Base-by-base conservation (phyloP, 1,140 invertebrate genomes). In the Eufriesea mexicana region DNA sequence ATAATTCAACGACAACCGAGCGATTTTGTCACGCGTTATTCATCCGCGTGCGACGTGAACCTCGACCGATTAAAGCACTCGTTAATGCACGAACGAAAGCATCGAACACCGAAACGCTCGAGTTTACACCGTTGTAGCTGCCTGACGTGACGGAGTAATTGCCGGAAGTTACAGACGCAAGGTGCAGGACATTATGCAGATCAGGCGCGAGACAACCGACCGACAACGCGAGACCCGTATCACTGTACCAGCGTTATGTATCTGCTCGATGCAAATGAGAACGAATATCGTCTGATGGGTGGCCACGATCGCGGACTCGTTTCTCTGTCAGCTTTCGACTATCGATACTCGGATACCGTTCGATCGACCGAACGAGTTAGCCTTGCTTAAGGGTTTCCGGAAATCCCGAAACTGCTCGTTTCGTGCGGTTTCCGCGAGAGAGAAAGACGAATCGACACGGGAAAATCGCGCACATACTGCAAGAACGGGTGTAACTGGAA, bases 141-240 rank as follows among this genome's bases (percentile, higher is more conserved):
- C 23, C 0, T 1, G 49, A 42, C n/a, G 49, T 45, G 62, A 55
- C 25, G 10, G 7, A 25, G 35, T 49, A 78, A 57, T 28, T 67
- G 49, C 14, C 12, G n/a, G 47, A 42, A 66, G 18, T 23, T 16
- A 2, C 0, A 47, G 28, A 61, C 45, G 66, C 42, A 35, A 45
- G n/a, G 2, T 42, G 12, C 35, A 49, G 25, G 1, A 35, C 25
- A 70, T 66, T 77, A 78, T 71, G 54, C 18, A 71, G 55, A 79
- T 71, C 49, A 25, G 20, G 18, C 8, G 25, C 25, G n/a, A 70
- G 76, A 70, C 54, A 57, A 59, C n/a, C 54, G 42, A 45, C n/a
- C n/a, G 16, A 35, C 35, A 35, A 35, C 14, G 16, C 20, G 45
- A 49, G 16, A 18, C n/a, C 12, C 10, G 14, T 42, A 10, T 70